These are phyloP conservation scores for Cheirogaleus medius DNA, from an alignment of 2,113 vertebrate species.

Conservation along the genomic window DNA sequence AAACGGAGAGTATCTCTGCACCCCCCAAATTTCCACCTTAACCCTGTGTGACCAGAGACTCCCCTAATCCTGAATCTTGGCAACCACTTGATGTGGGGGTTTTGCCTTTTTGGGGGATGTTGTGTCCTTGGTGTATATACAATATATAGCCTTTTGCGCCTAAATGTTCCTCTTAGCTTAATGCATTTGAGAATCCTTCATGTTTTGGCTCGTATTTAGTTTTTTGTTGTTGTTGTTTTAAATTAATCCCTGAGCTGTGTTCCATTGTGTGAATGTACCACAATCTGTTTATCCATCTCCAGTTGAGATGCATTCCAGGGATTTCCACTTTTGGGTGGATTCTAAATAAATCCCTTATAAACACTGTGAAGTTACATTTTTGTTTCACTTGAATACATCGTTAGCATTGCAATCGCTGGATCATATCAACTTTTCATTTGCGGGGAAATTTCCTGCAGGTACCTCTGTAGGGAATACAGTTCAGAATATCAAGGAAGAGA, in stretches of 20 bases:
- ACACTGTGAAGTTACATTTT: neutral
- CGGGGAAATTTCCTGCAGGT: neutral
- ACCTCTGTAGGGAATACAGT: fast-evolving
- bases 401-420: no score
- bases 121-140: fast-evolving
- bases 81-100: no score
- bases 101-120: neutral
- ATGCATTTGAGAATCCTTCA: neutral
- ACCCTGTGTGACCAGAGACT: neutral
- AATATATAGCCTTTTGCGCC: no score
- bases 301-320: fast-evolving
- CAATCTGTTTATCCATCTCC: no score
- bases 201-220: no score
- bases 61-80: neutral
- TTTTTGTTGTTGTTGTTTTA: no score
- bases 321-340: neutral
- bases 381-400: neutral
- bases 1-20: fast-evolving
- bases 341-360: neutral
- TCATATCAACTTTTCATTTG: no score
- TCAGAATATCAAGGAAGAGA: no score
- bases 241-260: neutral
- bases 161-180: no score
- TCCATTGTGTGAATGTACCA: neutral
- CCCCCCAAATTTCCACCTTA: neutral